Conservation (phyloP, 2,113 vertebrate genomes). For the Brachyhypopomus occidentalis region DNA sequence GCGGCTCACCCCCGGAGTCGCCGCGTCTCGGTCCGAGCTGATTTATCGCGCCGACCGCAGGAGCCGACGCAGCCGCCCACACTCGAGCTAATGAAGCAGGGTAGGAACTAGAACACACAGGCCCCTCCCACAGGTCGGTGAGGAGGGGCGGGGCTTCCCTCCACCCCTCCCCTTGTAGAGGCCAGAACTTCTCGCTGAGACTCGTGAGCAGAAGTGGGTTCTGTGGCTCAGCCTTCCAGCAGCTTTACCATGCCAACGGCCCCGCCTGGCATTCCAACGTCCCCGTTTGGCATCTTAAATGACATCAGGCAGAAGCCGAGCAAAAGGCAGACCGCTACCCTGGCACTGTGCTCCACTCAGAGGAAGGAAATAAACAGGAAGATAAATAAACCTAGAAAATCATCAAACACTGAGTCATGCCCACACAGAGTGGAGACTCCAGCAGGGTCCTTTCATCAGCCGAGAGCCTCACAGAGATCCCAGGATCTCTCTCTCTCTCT, state of each 20-base stretch:
- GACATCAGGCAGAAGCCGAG: neutral
- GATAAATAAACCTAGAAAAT: neutral
- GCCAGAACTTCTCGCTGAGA: neutral
- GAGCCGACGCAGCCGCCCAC: neutral
- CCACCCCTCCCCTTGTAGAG: conserved; percentile 16
- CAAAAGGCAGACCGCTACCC: neutral
- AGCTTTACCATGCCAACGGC: neutral
- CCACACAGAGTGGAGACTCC: neutral
- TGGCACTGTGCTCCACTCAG: neutral
- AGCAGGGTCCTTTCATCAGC: neutral
- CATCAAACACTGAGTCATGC: conserved; percentile 11
- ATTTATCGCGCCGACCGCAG: conserved; percentile 42
- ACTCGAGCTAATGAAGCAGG: conserved; percentile 40
- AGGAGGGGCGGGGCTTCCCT: neutral
- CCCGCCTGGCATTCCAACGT: neutral
- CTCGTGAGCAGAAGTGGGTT: neutral
- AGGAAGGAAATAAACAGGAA: neutral
- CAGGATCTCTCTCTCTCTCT: no score
- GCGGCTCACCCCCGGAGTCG: conserved; percentile 10
- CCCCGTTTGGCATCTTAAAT: neutral
- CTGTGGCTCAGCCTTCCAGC: neutral
- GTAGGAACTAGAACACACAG: conserved; percentile 19
- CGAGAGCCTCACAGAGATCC: neutral
- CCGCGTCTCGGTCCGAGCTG: conserved; percentile 43
- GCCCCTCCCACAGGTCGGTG: conserved; percentile 3